These are phyloP conservation scores for Dryobates pubescens DNA, from an alignment of 2,797 vertebrate genomes.

Conservation along the genomic window DNA sequence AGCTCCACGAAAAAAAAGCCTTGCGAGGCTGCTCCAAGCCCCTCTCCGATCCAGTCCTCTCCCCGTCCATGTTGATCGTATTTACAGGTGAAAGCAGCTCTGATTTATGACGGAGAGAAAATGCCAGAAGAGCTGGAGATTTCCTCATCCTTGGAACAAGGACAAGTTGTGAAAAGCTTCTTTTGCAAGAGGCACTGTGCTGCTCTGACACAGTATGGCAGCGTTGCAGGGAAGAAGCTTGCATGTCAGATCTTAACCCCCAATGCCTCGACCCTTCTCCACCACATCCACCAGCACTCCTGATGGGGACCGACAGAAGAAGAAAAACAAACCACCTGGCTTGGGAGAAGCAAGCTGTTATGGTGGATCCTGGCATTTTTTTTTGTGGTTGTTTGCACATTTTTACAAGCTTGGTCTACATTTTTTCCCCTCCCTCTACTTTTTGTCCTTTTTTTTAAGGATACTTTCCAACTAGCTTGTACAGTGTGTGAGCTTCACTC, in stretches of 20 bases:
- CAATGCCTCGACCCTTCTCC: background rate
- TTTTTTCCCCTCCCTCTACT: background rate
- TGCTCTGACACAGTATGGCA: conserved; percentile 54
- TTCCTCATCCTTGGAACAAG: conserved; percentile 62
- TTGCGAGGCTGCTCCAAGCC: conserved; percentile 1
- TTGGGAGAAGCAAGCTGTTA: background rate
- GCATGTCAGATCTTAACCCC: conserved; percentile 21
- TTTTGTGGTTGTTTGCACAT: background rate
- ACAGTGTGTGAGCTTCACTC: background rate
- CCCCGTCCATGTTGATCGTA: background rate
- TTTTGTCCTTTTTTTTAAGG: background rate
- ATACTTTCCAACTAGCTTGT: background rate
- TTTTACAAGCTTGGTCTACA: background rate
- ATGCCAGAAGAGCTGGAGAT: conserved; percentile 61
- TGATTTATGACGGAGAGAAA: conserved; percentile 50
- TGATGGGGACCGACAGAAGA: background rate
- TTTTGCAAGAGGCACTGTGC: conserved; percentile 42
- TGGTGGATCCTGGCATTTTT: background rate
- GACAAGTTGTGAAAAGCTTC: conserved; percentile 52
- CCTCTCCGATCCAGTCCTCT: background rate
- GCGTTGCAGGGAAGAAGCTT: background rate
- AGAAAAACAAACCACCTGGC: background rate
- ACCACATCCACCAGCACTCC: background rate
- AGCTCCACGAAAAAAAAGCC: conserved; percentile 45
- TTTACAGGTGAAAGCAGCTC: conserved; percentile 59